phyloP scores from a whole-genome alignment of 2,797 vertebrate genomes.

The Trachurus trachurus region DNA sequence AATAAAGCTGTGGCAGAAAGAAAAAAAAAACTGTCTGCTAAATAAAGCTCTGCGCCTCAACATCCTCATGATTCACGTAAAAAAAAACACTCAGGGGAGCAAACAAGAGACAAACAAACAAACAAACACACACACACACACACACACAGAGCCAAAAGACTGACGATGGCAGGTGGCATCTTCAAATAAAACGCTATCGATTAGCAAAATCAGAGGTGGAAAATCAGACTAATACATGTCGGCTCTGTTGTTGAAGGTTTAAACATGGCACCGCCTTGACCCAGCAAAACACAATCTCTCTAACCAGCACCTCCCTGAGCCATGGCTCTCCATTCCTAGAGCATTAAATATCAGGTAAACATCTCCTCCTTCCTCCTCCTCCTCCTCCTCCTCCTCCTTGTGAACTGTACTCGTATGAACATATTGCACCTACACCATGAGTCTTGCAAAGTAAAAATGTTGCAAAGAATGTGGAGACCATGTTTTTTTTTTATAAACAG shows the following conservation, averaged over 20 bases:
- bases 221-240: conserved; percentile 35
- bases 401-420: conserved; percentile 60
- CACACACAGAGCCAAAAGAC: conserved; percentile 22
- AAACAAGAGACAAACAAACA: conserved; percentile 49
- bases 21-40: conserved; percentile 20
- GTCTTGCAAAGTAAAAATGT: conserved; percentile 65
- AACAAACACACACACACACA: too few species aligned
- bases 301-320: conserved; percentile 66
- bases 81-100: conserved; percentile 30
- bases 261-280: conserved; percentile 48
- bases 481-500: conserved; percentile 84
- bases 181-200: conserved; percentile 23
- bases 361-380: background rate
- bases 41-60: conserved; percentile 57
- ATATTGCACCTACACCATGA: conserved; percentile 68
- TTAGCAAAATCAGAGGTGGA: conserved; percentile 21
- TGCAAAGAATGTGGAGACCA: conserved; percentile 65
- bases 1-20: conserved; percentile 37
- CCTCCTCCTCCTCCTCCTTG: conserved; percentile 7
- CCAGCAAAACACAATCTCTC: conserved; percentile 35
- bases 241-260: conserved; percentile 41
- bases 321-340: conserved; percentile 50
- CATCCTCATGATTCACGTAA: conserved; percentile 41
- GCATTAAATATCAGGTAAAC: conserved; percentile 50
- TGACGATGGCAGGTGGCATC: conserved; percentile 40